phyloP scores from a whole-genome alignment of 64 coral and sea anemone species.

The Stichodactyla helianthus region DNA sequence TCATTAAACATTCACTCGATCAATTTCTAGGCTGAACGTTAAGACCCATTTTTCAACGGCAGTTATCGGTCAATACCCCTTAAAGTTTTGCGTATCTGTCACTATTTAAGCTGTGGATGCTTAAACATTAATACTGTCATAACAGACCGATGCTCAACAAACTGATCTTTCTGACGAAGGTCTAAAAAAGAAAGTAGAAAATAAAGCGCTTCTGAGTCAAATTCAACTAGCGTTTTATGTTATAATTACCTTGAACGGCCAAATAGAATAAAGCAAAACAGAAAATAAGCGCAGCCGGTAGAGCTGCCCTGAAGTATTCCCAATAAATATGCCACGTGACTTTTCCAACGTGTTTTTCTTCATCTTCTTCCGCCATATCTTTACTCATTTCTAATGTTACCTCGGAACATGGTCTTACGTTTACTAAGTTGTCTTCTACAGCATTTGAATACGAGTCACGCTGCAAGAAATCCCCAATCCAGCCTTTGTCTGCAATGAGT shows the following conservation, averaged over 20 bases:
- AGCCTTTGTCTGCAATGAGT: background rate
- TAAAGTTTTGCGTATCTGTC: no score
- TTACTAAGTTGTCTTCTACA: background rate
- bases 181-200: no score
- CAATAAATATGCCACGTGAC: slow-evolving; percentile 49
- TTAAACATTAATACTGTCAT: no score
- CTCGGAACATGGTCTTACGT: no score
- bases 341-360: slow-evolving; percentile 5
- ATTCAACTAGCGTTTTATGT: background rate
- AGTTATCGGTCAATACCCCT: no score
- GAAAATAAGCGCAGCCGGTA: background rate
- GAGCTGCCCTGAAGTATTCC: slow-evolving; percentile 28
- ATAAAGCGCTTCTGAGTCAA: background rate
- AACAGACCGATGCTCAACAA: no score
- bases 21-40: no score
- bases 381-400: no score
- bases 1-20: no score
- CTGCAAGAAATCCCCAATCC: background rate
- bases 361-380: slow-evolving; percentile 21
- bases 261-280: background rate
- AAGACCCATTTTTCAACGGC: no score
- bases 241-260: slow-evolving; percentile 29
- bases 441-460: background rate
- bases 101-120: no score
- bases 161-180: no score